Evolutionary conservation across 2,888 invertebrate species (phyloP), one percentile per base, ranked within the genome.

Genomic region (Hetaerina titia): DNA sequence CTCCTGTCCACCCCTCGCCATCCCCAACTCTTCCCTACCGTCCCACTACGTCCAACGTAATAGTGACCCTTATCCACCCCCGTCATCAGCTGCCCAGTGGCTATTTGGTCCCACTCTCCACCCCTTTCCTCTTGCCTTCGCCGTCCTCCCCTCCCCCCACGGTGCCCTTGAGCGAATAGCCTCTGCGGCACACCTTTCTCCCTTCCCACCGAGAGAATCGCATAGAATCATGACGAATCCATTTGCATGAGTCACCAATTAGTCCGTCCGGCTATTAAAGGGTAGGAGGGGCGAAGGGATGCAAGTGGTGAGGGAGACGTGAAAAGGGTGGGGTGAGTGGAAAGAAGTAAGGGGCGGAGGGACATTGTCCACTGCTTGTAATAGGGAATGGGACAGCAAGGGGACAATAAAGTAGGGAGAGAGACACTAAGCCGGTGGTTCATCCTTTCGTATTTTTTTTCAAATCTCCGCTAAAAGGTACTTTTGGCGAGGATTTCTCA

Each of bases 191-290:
- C 92, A 92, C 92, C 92, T 92, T 92, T 56, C 22, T n/a, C 92
- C 69, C 92, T 69, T 74, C 92, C 92, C 92, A 92, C 90, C 58
- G n/a, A 4, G 57, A 81, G 81, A 81, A 45, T 45, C 11, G 64
- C 63, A 56, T 69, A 64, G 92, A 92, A 92, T 92, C 92, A 92
- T 92, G 92, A 92, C 92, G 92, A 92, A 92, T 92, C 92, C 56
- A 92, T 92, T 92, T 92, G 92, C 92, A 92, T 92, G 92, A 92
- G 69, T 92, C 92, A 92, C 92, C 92, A 92, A 92, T 92, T 92
- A 92, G 92, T 92, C 56, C 69, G 22, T 25, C 92, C 69, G 69
- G 69, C 92, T 69, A 69, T 69, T 56, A 56, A 56, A 31, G 19
- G 31, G 90, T 63, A 64, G 31, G 7, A 2, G n/a, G 19, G 17